Base-by-base conservation (phyloP, 2,888 invertebrate genomes). In the Zaprionus lineosus region DNA sequence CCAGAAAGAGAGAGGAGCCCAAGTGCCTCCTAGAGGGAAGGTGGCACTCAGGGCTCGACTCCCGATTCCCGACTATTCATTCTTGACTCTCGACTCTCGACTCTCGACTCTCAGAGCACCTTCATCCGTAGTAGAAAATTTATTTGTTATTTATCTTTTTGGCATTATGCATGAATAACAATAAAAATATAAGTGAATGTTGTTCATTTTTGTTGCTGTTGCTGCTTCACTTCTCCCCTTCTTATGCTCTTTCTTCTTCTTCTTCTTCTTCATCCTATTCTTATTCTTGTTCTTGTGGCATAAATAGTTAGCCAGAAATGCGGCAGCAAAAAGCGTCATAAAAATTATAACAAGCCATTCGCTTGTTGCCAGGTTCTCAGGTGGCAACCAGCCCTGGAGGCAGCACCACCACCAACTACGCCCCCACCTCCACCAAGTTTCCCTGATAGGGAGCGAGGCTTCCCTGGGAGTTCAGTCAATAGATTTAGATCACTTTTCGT, bases 81-180 rank as follows among this genome's bases (percentile, higher is more conserved):
- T n/a, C n/a, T n/a, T n/a, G n/a, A n/a, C n/a, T n/a, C n/a, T n/a
- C n/a, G n/a, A n/a, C n/a, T n/a, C n/a, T n/a, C n/a, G n/a, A n/a
- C n/a, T n/a, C n/a, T n/a, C n/a, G 26, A 39, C 55, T 52, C 39
- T 52, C 39, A 31, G 34, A 11, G 44, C 46, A 55, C 24, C 48
- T 48, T 5, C 3, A 21, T 3, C 7, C 58, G 44, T 65, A 47
- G 71, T 68, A 62, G 43, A 66, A 82, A 82, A 82, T 78, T 73
- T 78, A 78, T 78, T 78, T 78, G 82, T 78, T 78, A 78, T 78
- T 78, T 78, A 82, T 82, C 75, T 82, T 82, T 78, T 78, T 82
- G 78, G 73, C 78, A 78, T 78, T 78, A 78, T 78, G 78, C 78
- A 78, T 78, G 78, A 78, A 78, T 82, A 77, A 77, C 82, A 78